These are phyloP conservation scores for Rhopalosiphum padi DNA, from an alignment of 1,140 invertebrate genomes.

Conservation along the genomic window DNA sequence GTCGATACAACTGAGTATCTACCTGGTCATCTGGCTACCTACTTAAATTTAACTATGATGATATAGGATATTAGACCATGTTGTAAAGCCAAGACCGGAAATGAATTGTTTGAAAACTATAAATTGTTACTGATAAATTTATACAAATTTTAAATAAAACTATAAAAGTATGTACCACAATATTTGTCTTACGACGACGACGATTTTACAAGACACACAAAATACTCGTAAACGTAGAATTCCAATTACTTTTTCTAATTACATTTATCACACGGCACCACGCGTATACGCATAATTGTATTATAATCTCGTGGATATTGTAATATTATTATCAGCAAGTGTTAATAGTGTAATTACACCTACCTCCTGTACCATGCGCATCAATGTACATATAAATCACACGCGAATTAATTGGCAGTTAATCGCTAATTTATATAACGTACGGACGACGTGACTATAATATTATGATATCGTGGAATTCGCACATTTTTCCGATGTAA, in stretches of 20 bases:
- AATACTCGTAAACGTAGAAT: background rate
- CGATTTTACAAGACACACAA: background rate
- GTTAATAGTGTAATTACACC: background rate
- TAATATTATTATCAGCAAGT: background rate
- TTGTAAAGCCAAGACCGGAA: background rate
- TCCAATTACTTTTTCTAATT: background rate
- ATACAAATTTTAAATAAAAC: too few species aligned
- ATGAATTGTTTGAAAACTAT: background rate
- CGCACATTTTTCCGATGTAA: background rate
- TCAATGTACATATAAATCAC: background rate
- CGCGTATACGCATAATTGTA: background rate
- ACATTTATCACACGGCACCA: background rate
- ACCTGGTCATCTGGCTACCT: background rate
- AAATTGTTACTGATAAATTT: too few species aligned
- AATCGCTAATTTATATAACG: background rate
- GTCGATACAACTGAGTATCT: too few species aligned
- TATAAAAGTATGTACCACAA: too few species aligned
- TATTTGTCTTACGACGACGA: background rate
- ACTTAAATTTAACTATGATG: background rate
- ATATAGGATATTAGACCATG: background rate
- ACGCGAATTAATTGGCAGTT: constrained; percentile 2
- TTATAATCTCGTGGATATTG: background rate
- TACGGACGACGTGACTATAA: background rate
- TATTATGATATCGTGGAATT: background rate
- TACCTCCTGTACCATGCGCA: background rate